Evolutionary conservation across 1,140 invertebrate species (phyloP).

Genomic region (Philotrypesis tridentata): DNA sequence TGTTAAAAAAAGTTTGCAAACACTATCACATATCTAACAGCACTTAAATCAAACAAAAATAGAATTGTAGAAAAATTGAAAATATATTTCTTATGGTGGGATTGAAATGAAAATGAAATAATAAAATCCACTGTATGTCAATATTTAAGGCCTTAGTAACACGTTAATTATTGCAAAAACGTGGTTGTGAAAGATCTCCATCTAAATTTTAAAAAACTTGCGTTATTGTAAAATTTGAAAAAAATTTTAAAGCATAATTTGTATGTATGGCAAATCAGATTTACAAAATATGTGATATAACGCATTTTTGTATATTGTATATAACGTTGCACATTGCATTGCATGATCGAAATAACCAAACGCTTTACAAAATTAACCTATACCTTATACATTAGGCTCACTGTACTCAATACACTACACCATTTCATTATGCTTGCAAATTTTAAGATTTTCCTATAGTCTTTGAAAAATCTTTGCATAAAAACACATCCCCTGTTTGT

Average conservation of each 20-base stretch:
- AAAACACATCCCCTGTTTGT: not conserved
- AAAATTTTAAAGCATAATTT: not conserved
- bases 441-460: slow-evolving; percentile 19
- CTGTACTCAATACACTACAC: slow-evolving; percentile 15
- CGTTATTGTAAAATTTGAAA: not conserved
- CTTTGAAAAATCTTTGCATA: slow-evolving; percentile 13
- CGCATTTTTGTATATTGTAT: slow-evolving; percentile 20
- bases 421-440: not conserved
- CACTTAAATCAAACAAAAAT: not conserved
- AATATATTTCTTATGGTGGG: not conserved
- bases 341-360: slow-evolving; percentile 12
- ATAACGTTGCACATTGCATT: slow-evolving; percentile 9
- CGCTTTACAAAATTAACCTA: slow-evolving; percentile 42
- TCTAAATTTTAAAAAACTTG: slow-evolving; percentile 14
- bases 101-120: slow-evolving; percentile 26
- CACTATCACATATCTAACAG: not conserved
- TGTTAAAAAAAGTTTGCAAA: slow-evolving; percentile 2
- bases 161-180: not conserved
- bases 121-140: slow-evolving; percentile 26
- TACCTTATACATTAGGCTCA: slow-evolving; percentile 35
- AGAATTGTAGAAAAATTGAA: not conserved
- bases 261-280: slow-evolving; percentile 19
- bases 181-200: slow-evolving; percentile 13
- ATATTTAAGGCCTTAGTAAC: slow-evolving; percentile 39
- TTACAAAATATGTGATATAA: slow-evolving; percentile 23